Evolutionary conservation across 2,888 invertebrate genomes (phyloP).

Genomic region (Tachina grossa): DNA sequence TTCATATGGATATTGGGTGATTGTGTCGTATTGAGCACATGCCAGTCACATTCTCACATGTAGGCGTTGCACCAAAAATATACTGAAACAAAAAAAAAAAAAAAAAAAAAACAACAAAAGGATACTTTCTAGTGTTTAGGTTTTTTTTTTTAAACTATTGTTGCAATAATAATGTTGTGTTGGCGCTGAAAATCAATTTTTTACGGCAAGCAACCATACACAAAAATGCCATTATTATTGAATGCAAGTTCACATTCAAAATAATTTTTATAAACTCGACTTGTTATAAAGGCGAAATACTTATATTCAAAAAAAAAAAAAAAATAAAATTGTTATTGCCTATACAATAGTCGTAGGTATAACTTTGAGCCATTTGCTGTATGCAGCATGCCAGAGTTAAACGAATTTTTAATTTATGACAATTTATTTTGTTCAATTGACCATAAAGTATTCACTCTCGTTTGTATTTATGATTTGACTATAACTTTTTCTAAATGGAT

Average conservation of each 20-base stretch:
- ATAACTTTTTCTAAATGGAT: slow-evolving; percentile 46
- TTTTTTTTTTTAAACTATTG: slow-evolving; percentile 15
- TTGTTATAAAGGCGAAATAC: not conserved
- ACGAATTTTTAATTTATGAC: slow-evolving; percentile 73
- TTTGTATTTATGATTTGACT: slow-evolving; percentile 27
- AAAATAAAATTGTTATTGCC: slow-evolving; percentile 19
- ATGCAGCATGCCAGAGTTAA: slow-evolving; percentile 59
- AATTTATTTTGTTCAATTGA: slow-evolving; percentile 72
- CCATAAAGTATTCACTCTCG: slow-evolving; percentile 67
- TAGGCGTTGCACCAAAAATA: slow-evolving; percentile 59
- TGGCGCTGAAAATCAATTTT: slow-evolving; percentile 69
- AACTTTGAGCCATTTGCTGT: slow-evolving; percentile 12
- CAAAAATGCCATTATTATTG: slow-evolving; percentile 12
- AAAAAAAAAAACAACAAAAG: slow-evolving; percentile 39
- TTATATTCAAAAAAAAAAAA: not conserved
- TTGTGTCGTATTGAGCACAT: slow-evolving; percentile 61
- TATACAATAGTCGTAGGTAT: slow-evolving; percentile 24
- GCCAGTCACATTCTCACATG: slow-evolving; percentile 67
- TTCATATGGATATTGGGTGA: slow-evolving; percentile 38
- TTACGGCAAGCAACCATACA: slow-evolving; percentile 46
- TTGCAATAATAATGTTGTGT: slow-evolving; percentile 53
- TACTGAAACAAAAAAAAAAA: too few relatives aligned
- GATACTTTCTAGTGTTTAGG: slow-evolving; percentile 40
- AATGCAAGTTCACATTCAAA: slow-evolving; percentile 8
- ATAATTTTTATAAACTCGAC: slow-evolving; percentile 40